These are phyloP conservation scores for Melanotaenia duboulayi DNA, from an alignment of 2,113 vertebrate species.

Conservation along the genomic window DNA sequence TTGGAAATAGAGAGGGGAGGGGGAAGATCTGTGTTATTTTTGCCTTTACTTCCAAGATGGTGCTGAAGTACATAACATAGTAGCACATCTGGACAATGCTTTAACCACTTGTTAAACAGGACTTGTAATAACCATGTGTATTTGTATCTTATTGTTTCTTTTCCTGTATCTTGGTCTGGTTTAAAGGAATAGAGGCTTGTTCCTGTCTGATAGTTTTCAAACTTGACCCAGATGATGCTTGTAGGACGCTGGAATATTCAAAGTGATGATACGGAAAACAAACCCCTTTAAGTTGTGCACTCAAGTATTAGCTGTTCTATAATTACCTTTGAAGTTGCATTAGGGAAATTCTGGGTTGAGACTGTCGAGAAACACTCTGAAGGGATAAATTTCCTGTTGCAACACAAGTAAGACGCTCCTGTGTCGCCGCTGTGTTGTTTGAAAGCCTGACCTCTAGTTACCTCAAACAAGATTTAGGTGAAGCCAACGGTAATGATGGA, in stretches of 20 bases:
- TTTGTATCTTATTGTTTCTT: background rate
- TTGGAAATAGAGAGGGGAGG: too few species aligned
- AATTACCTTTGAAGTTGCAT: background rate
- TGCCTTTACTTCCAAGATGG: conserved; percentile 20
- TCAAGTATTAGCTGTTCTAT: conserved; percentile 39
- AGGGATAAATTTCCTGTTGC: background rate
- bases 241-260: too few species aligned
- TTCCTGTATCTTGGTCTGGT: background rate
- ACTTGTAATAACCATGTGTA: background rate
- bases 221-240: too few species aligned
- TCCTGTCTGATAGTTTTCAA: too few species aligned
- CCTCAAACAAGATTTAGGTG: background rate
- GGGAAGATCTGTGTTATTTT: background rate
- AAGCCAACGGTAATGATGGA: accelerated
- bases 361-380: too few species aligned
- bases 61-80: background rate
- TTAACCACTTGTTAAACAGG: background rate
- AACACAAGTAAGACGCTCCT: background rate
- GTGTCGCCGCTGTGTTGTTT: background rate
- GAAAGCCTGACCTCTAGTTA: accelerated
- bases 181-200: too few species aligned
- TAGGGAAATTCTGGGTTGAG: background rate
- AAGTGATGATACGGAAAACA: conserved; percentile 56
- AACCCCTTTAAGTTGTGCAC: conserved; percentile 59
- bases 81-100: background rate